Evolutionary conservation across 2,888 invertebrate species (phyloP).

Genomic region (Amphimallon solstitiale): DNA sequence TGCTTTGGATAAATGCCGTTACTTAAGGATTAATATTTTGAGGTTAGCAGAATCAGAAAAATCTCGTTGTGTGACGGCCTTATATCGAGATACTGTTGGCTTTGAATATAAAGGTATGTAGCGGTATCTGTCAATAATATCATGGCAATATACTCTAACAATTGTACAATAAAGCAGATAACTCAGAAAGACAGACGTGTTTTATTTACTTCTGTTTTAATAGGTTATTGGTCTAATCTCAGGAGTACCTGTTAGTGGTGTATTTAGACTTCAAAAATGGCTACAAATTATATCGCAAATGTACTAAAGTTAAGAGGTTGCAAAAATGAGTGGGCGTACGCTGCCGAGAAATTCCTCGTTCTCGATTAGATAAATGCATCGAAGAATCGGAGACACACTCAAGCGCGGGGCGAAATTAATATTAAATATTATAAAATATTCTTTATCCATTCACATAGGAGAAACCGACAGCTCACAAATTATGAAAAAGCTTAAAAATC

Average conservation of each 20-base stretch:
- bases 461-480: conserved; percentile 30
- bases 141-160: too few species aligned
- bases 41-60: too few species aligned
- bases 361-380: conserved; percentile 16
- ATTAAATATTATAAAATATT: conserved; percentile 46
- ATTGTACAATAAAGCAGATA: too few species aligned
- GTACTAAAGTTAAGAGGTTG: background rate
- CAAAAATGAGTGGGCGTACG: conserved; percentile 23
- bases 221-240: background rate
- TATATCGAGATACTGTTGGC: too few species aligned
- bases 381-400: conserved; percentile 29
- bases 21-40: too few species aligned
- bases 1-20: too few species aligned
- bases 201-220: background rate
- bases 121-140: too few species aligned
- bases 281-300: background rate
- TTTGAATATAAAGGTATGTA: too few species aligned
- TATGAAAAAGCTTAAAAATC: conserved; percentile 37
- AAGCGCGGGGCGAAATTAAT: conserved; percentile 47
- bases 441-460: conserved; percentile 44
- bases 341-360: conserved; percentile 12
- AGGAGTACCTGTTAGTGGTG: background rate
- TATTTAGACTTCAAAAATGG: background rate
- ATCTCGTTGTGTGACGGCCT: too few species aligned
- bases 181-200: too few species aligned